Evolutionary conservation across 2,888 invertebrate species (phyloP), one percentile per base, ranked within the genome.

Genomic region (Himalopsyche anomala): DNA sequence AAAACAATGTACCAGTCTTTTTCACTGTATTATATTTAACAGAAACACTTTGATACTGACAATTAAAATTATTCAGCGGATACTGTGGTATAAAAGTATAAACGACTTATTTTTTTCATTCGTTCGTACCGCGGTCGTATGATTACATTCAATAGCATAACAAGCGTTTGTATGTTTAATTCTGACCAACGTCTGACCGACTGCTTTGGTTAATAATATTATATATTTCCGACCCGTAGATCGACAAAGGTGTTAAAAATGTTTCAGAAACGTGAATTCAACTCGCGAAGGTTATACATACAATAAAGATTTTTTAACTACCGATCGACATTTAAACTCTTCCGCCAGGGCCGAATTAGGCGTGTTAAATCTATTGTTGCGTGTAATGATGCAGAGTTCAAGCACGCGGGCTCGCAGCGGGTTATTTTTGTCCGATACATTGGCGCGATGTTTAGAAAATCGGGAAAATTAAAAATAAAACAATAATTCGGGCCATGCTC

Each of bases 311-410:
- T 74, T 69, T 74, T 74, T 74, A 74, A 74, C 74, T 74, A 74
- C 74, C 74, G 74, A 74, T 74, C 74, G 74, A 74, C 74, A 74
- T 74, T 74, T 74, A 74, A 74, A 74, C 74, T 74, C 74, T 74
- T 74, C 74, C 74, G 74, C 38, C 74, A 74, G 74, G 74, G 74
- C 74, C 74, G 74, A 74, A 74, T 74, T 74, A 74, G 74, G 74
- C 74, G 74, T 74, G 74, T 74, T 74, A 74, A 36, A 74, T 36
- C 74, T 74, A 74, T 74, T 74, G 74, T 74, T 74, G 74, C 74
- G 74, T 74, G 74, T 74, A 74, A 74, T 74, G 74, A 74, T 74
- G 74, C 74, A 36, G 74, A 36, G 74, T 36, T 74, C 74, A 36
- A 36, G 74, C 74, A 36, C 36, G 74, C 74, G 74, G 74, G 74